phyloP scores from a whole-genome alignment of 2,888 invertebrate genomes.

The Cephus rjabovi region DNA sequence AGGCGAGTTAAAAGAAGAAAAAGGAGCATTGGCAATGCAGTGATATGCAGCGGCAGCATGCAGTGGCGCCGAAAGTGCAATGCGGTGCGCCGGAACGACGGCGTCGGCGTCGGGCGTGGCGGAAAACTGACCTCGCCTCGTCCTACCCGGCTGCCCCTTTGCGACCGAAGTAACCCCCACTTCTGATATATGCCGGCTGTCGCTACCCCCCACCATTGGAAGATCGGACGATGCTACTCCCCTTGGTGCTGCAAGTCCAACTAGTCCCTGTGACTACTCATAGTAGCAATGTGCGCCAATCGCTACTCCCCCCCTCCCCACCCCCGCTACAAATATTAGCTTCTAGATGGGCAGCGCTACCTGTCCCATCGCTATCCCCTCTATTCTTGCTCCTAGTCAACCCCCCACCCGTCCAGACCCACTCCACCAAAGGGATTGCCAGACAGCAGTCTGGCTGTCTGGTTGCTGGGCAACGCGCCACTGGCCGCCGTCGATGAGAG shows the following conservation, averaged over 20 bases:
- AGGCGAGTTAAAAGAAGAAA: conserved; percentile 19
- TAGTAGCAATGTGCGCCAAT: background rate
- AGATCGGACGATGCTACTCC: conserved; percentile 1
- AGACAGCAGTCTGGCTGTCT: conserved; percentile 58
- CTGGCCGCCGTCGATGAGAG: conserved; percentile 47
- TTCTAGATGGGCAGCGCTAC: conserved; percentile 11
- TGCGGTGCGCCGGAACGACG: conserved; percentile 41
- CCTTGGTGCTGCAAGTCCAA: background rate
- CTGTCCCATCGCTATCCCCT: conserved; percentile 17
- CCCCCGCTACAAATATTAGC: background rate
- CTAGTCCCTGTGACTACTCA: background rate
- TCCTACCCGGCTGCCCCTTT: conserved; percentile 6
- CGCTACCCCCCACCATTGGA: background rate
- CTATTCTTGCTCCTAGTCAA: conserved; percentile 19
- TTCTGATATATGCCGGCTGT: background rate
- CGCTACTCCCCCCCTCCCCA: conserved; percentile 14
- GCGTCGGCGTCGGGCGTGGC: conserved; percentile 53
- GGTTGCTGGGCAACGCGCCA: conserved; percentile 61
- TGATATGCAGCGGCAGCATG: conserved; percentile 40
- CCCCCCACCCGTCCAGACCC: conserved; percentile 19
- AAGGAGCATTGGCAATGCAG: conserved; percentile 46
- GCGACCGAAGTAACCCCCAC: background rate
- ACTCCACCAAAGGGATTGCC: conserved; percentile 43
- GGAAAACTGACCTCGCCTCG: conserved; percentile 58
- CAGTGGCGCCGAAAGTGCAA: conserved; percentile 52